phyloP scores from a whole-genome alignment of 2,888 invertebrate genomes.

The Agrypnus murinus region DNA sequence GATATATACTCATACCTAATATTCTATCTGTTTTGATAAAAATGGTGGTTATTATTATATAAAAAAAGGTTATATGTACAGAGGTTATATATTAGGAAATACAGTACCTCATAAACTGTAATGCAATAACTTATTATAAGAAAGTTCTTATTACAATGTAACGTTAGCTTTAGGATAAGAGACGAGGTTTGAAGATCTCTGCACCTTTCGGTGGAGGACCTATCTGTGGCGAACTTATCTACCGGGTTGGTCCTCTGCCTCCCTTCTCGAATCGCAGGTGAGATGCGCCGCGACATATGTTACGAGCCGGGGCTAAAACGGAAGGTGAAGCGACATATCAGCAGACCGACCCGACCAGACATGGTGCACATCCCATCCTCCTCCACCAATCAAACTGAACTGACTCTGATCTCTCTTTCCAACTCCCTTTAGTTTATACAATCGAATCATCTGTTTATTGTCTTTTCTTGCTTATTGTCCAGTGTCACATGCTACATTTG shows the following conservation, averaged over 20 bases:
- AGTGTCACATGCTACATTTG: conserved; percentile 71
- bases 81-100: conserved; percentile 73
- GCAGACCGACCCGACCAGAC: conserved; percentile 62
- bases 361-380: conserved; percentile 56
- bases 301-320: conserved; percentile 58
- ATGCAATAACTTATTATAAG: conserved; percentile 74
- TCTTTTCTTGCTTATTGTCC: conserved; percentile 71
- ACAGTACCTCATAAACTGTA: conserved; percentile 74
- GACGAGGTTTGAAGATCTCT: conserved; percentile 70
- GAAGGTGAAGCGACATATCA: conserved; percentile 68
- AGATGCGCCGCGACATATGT: conserved; percentile 53
- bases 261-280: conserved; percentile 61
- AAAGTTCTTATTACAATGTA: conserved; percentile 72
- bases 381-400: conserved; percentile 66
- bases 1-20: conserved; percentile 68
- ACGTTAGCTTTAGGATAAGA: conserved; percentile 72
- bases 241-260: conserved; percentile 60
- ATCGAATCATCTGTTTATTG: conserved; percentile 63
- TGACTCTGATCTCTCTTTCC: conserved; percentile 65
- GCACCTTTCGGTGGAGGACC: conserved; percentile 61
- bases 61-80: conserved; percentile 72
- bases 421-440: conserved; percentile 60
- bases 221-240: conserved; percentile 55
- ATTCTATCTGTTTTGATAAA: conserved; percentile 69
- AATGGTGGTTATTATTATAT: conserved; percentile 66